Evolutionary conservation across 2,888 invertebrate species (phyloP).

Genomic region (Tridacna gigas): DNA sequence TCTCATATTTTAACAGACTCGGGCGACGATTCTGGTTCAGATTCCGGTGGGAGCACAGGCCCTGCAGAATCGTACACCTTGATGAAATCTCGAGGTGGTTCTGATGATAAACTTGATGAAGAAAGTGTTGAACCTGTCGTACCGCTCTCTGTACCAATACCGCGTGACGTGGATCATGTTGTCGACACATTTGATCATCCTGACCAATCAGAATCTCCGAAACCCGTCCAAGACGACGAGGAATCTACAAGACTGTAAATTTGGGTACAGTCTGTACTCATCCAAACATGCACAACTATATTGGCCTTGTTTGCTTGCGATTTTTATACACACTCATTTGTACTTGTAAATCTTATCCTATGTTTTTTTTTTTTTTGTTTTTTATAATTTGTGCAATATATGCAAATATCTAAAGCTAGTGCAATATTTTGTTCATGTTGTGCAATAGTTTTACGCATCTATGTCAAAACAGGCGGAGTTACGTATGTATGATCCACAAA

Average conservation of each 20-base stretch:
- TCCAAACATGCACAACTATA: neutral
- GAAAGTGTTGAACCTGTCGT: constrained; percentile 15
- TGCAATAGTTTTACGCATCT: too few relatives aligned
- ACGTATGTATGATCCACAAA: too few relatives aligned
- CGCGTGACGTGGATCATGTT: constrained; percentile 7
- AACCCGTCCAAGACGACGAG: constrained; percentile 14
- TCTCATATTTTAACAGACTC: constrained; percentile 56
- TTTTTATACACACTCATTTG: neutral
- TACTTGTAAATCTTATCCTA: too few relatives aligned
- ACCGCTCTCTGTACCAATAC: constrained; percentile 15
- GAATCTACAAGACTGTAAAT: constrained; percentile 5
- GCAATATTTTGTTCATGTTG: too few relatives aligned
- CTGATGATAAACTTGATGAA: constrained; percentile 42
- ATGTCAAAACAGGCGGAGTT: too few relatives aligned
- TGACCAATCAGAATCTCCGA: constrained; percentile 19
- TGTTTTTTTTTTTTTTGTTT: neutral
- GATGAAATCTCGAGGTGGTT: constrained; percentile 62
- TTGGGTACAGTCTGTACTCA: neutral
- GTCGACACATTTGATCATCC: constrained; percentile 19
- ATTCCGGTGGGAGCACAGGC: constrained; percentile 66
- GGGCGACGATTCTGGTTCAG: constrained; percentile 64
- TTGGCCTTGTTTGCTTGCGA: neutral
- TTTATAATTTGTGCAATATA: constrained; percentile 16
- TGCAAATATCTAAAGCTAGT: neutral
- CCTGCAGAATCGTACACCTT: constrained; percentile 71